Evolutionary conservation across 92 coral and sea anemone genomes (phyloP).

Genomic region (Meandrina meandrites): DNA sequence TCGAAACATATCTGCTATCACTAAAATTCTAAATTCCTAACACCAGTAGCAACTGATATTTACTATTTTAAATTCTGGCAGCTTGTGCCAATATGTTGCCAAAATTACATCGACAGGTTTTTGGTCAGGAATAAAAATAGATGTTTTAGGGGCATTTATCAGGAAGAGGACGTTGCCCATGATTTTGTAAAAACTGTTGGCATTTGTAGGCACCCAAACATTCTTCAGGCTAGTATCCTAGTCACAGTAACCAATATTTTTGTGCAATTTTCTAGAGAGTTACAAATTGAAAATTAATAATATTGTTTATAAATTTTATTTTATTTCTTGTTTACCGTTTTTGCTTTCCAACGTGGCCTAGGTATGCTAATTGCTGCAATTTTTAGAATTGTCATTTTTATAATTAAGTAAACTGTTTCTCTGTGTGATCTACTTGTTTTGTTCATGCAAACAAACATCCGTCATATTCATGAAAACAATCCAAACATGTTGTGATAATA

Average conservation of each 20-base stretch:
- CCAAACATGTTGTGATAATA: not conserved
- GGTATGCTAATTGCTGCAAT: not conserved
- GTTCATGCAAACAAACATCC: not conserved
- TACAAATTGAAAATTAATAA: not conserved
- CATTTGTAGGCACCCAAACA: too few species aligned
- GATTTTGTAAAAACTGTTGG: too few species aligned
- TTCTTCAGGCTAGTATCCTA: too few species aligned
- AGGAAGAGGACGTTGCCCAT: too few species aligned
- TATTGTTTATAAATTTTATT: not conserved
- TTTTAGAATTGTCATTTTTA: not conserved
- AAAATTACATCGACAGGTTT: not conserved
- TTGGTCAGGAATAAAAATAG: not conserved
- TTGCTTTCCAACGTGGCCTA: not conserved
- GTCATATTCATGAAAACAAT: not conserved
- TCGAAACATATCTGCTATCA: too few species aligned
- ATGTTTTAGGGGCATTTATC: not conserved
- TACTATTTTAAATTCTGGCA: too few species aligned
- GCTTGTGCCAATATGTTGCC: not conserved
- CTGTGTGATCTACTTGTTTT: not conserved
- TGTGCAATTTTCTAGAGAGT: not conserved
- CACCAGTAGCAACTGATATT: not conserved
- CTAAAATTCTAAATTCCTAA: too few species aligned
- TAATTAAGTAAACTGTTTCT: not conserved
- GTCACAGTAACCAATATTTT: too few species aligned
- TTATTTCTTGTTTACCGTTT: not conserved